Evolutionary conservation across 2,797 vertebrate species (phyloP).

Genomic region (Antrozous pallidus): DNA sequence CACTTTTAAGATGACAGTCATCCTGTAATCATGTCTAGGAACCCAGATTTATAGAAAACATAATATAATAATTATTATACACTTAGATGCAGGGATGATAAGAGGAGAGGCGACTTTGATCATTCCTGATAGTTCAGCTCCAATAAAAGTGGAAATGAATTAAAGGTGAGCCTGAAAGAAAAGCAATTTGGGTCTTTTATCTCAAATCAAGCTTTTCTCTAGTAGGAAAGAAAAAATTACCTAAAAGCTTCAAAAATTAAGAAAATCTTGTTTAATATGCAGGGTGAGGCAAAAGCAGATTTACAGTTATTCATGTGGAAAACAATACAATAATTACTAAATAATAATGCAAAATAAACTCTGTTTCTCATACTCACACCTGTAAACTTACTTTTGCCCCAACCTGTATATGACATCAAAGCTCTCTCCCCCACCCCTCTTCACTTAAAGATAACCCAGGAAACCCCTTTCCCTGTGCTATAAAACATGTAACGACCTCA

Average conservation of each 20-base stretch:
- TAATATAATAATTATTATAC: slow-evolving; percentile 55
- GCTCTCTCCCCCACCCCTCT: neutral
- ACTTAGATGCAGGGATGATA: slow-evolving; percentile 19
- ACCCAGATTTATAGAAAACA: slow-evolving; percentile 55
- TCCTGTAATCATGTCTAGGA: slow-evolving; percentile 72
- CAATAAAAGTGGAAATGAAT: slow-evolving; percentile 67
- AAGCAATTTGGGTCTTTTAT: slow-evolving; percentile 69
- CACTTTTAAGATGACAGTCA: slow-evolving; percentile 69
- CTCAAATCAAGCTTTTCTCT: slow-evolving; percentile 44
- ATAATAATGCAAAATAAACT: neutral
- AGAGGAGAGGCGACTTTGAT: slow-evolving; percentile 31
- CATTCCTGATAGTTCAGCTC: slow-evolving; percentile 38
- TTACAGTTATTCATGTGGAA: neutral
- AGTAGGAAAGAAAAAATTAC: slow-evolving; percentile 24
- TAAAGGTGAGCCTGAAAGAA: slow-evolving; percentile 50
- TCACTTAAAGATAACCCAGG: slow-evolving; percentile 39
- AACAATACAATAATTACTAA: neutral
- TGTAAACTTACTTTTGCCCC: neutral
- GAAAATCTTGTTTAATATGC: slow-evolving; percentile 38
- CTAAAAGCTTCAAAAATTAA: slow-evolving; percentile 50
- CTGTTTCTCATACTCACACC: neutral
- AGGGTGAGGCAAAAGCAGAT: neutral
- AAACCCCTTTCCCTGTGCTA: neutral
- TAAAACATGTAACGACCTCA: slow-evolving; percentile 48
- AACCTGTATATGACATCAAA: neutral